phyloP scores from a whole-genome alignment of 2,797 vertebrate genomes.

The Cephalopachus bancanus region DNA sequence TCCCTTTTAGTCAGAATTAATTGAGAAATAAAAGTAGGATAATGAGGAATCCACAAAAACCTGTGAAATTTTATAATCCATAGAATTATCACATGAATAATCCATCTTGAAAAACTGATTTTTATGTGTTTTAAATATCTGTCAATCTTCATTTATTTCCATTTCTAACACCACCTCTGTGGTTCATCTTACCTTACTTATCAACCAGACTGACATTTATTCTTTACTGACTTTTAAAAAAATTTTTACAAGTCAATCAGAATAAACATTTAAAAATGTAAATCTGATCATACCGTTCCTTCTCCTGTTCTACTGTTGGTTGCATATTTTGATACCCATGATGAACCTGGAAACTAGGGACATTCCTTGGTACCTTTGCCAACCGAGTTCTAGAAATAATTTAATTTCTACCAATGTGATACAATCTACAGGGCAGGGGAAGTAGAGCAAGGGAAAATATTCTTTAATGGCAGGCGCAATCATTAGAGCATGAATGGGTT shows the following conservation, averaged over 20 bases:
- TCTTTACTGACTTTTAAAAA: neutral
- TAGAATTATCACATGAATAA: neutral
- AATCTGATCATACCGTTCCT: neutral
- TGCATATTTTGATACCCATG: neutral
- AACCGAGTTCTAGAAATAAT: neutral
- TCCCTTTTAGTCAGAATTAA: conserved; percentile 12
- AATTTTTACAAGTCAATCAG: neutral
- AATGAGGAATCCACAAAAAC: neutral
- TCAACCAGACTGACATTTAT: neutral
- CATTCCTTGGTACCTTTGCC: neutral
- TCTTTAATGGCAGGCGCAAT: neutral
- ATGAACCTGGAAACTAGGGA: neutral
- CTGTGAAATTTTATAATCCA: neutral
- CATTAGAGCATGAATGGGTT: neutral
- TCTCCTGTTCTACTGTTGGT: neutral
- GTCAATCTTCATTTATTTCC: neutral
- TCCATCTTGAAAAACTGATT: neutral
- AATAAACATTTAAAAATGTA: neutral
- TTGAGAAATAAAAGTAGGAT: neutral
- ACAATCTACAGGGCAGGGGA: neutral
- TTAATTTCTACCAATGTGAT: neutral
- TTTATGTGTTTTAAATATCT: conserved; percentile 15
- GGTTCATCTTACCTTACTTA: neutral
- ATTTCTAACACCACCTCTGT: neutral
- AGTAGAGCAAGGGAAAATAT: neutral